Percentiles rank a stretch among this genome's conserved stretches.
These are phyloP conservation scores for Stercorarius parasiticus DNA, from an alignment of 2,113 vertebrate genomes.

Conservation along the genomic window DNA sequence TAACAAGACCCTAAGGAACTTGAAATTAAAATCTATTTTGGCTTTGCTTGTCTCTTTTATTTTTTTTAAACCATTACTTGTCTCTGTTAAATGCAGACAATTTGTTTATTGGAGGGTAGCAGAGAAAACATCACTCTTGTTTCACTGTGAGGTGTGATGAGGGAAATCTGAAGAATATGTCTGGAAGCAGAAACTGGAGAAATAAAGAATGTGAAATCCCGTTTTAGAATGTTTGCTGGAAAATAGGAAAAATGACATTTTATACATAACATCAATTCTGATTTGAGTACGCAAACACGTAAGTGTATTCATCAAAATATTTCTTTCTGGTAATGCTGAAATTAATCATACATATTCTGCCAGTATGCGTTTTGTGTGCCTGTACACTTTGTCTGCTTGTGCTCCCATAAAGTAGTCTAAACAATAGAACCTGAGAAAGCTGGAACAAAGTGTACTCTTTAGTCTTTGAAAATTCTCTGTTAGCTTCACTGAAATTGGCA, in stretches of 20 bases:
- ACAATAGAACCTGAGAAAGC: conserved; percentile 4
- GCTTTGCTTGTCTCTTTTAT: background rate
- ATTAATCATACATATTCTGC: background rate
- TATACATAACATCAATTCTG: background rate
- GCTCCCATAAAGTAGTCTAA: background rate
- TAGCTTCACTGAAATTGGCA: background rate
- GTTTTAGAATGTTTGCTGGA: background rate
- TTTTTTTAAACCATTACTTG: background rate
- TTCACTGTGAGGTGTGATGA: background rate
- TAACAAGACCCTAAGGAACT: background rate
- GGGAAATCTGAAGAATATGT: background rate
- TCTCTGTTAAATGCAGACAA: background rate
- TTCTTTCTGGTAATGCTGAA: background rate
- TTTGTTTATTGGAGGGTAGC: background rate
- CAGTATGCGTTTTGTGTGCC: background rate
- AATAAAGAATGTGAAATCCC: background rate
- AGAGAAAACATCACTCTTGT: background rate
- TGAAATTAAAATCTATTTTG: background rate
- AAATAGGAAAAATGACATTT: background rate
- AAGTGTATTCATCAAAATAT: background rate
- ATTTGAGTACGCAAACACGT: background rate
- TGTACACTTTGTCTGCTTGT: background rate
- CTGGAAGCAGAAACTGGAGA: background rate
- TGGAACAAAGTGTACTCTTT: background rate
- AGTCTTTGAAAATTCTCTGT: background rate